phyloP scores from a whole-genome alignment of 2,113 vertebrate species.

The Cygnus buccinator region DNA sequence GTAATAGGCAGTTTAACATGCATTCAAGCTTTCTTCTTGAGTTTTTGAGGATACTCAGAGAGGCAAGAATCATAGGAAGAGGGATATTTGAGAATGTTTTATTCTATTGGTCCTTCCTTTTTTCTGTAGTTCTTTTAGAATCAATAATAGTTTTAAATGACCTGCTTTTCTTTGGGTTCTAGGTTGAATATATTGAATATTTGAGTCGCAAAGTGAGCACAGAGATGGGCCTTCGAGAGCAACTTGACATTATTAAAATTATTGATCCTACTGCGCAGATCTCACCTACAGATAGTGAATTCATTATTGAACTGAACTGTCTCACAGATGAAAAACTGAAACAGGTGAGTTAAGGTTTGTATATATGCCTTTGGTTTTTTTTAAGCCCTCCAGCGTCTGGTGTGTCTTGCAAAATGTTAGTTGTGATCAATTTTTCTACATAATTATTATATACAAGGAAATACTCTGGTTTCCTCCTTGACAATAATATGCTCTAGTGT shows the following conservation, averaged over 20 bases:
- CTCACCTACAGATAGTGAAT: slow-evolving; percentile 98
- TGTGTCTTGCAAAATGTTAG: neutral
- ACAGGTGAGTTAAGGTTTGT: slow-evolving; percentile 82
- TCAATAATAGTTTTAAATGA: neutral
- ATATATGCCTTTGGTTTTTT: neutral
- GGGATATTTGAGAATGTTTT: neutral
- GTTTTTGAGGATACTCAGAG: neutral
- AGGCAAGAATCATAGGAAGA: neutral
- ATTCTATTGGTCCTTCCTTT: neutral
- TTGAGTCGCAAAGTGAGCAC: slow-evolving; percentile 98
- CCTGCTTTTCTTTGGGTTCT: slow-evolving; percentile 38
- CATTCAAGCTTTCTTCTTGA: neutral
- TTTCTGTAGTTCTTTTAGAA: neutral
- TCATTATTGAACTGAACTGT: slow-evolving; percentile 99
- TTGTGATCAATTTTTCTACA: neutral
- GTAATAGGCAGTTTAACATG: neutral
- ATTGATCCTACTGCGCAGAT: slow-evolving; percentile 98
- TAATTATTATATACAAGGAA: neutral
- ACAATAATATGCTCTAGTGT: neutral
- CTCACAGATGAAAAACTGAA: slow-evolving; percentile 98
- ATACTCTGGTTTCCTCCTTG: neutral
- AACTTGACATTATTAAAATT: slow-evolving; percentile 99
- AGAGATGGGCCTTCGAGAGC: slow-evolving; percentile 98
- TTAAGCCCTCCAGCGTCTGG: neutral
- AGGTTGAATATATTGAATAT: slow-evolving; percentile 99